Conservation (phyloP, 2,113 vertebrate species). For the Malaclemys terrapin region DNA sequence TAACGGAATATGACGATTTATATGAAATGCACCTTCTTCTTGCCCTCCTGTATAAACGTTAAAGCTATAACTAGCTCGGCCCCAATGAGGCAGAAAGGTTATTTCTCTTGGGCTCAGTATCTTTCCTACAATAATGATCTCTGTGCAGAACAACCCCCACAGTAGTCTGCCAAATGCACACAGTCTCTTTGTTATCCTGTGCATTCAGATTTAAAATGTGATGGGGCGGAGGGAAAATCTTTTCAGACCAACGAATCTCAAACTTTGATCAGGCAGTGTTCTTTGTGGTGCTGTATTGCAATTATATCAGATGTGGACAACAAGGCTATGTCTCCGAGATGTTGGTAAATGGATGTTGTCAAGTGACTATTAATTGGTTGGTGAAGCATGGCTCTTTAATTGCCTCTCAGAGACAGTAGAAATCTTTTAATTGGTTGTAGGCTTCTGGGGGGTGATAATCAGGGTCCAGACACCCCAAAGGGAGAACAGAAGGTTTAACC, state of each 20-base stretch:
- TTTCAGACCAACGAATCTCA: not conserved
- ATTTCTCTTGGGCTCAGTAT: not conserved
- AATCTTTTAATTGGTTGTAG: slow-evolving; percentile 42
- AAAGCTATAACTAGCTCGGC: not conserved
- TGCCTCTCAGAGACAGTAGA: slow-evolving; percentile 33
- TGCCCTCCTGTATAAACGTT: not conserved
- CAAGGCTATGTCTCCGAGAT: slow-evolving; percentile 45
- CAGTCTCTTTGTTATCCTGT: not conserved
- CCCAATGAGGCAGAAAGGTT: not conserved
- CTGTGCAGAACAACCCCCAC: not conserved
- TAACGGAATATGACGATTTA: not conserved
- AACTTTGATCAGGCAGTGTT: not conserved
- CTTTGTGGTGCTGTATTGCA: not conserved
- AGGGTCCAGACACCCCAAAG: not conserved
- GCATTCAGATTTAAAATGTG: not conserved
- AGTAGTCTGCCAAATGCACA: not conserved
- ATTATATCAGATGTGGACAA: slow-evolving; percentile 53
- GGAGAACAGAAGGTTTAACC: not conserved
- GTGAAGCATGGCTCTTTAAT: slow-evolving; percentile 72
- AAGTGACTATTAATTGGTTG: slow-evolving; percentile 69
- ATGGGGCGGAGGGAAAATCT: not conserved
- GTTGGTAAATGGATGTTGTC: slow-evolving; percentile 62
- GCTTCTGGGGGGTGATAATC: not conserved
- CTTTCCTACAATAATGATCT: not conserved
- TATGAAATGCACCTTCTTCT: not conserved